Percentiles rank a stretch among this genome's conserved stretches.
Conservation (phyloP, 2,797 vertebrate genomes). For the Spea hammondii region DNA sequence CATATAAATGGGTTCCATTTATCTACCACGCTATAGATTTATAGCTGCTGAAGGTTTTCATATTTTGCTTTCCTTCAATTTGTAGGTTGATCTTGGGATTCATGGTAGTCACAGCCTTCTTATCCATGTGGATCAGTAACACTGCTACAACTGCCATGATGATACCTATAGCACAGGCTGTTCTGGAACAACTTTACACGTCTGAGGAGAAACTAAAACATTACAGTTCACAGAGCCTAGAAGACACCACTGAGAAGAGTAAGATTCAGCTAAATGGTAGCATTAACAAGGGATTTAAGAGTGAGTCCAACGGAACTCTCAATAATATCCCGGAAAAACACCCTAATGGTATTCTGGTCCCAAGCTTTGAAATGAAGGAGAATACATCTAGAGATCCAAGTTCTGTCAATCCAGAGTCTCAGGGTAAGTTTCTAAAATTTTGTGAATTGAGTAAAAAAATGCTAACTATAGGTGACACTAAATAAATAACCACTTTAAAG, state of each 20-base stretch:
- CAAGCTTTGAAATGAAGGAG: conserved; percentile 67
- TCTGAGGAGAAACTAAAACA: conserved; percentile 68
- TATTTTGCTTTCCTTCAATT: neutral
- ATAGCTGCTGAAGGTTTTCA: too few relatives aligned
- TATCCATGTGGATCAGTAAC: conserved; percentile 99
- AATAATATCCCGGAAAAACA: neutral
- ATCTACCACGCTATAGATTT: too few relatives aligned
- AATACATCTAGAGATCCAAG: neutral
- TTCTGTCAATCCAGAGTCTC: conserved; percentile 35
- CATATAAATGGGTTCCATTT: too few relatives aligned
- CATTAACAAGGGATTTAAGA: conserved; percentile 50
- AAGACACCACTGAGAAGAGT: conserved; percentile 4
- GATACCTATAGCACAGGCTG: conserved; percentile 85
- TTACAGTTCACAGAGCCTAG: too few relatives aligned
- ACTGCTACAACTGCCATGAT: conserved; percentile 95
- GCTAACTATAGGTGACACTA: neutral
- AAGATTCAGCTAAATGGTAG: conserved; percentile 31
- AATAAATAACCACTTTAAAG: too few relatives aligned
- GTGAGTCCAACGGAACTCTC: neutral
- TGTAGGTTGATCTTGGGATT: conserved; percentile 87
- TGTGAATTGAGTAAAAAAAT: neutral
- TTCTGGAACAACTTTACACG: conserved; percentile 78
- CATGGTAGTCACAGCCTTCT: conserved; percentile 86
- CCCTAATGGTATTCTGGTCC: conserved; percentile 52
- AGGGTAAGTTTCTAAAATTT: conserved; percentile 7